Conservation (phyloP, 2,113 vertebrate genomes). For the Nestor notabilis region DNA sequence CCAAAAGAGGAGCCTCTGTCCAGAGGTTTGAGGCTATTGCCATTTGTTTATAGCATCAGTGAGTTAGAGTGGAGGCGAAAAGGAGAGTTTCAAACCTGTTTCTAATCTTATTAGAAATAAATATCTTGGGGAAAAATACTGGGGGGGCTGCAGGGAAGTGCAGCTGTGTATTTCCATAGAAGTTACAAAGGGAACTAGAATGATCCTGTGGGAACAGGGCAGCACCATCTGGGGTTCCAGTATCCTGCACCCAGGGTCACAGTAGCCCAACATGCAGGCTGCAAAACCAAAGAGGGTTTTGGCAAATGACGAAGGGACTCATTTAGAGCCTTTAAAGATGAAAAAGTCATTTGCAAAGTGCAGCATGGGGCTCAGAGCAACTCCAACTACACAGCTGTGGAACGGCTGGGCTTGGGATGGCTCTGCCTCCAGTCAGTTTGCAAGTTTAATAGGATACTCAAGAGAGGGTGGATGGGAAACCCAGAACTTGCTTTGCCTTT, state of each 20-base stretch:
- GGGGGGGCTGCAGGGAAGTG: background rate
- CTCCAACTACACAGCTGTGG: background rate
- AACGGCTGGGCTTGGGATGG: background rate
- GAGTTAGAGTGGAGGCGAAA: background rate
- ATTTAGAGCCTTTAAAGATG: background rate
- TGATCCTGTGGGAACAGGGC: background rate
- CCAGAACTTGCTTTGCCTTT: background rate
- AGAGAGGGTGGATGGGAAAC: background rate
- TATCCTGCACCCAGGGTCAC: background rate
- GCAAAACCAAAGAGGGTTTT: background rate
- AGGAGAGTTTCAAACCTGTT: background rate
- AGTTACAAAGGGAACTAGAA: background rate
- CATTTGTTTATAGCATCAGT: rapidly evolving
- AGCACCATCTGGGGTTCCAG: background rate
- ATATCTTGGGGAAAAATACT: background rate
- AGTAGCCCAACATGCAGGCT: background rate
- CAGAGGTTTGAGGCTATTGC: background rate
- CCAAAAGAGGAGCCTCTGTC: background rate
- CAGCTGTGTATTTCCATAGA: background rate
- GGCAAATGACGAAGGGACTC: background rate
- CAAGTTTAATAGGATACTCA: background rate
- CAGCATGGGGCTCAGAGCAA: background rate
- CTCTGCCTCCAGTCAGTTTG: background rate
- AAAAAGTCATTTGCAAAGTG: background rate
- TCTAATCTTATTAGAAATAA: background rate